phyloP scores from a whole-genome alignment of 37 sponge, comb jelly and placozoan genomes.

The Lycopodina hypogea region DNA sequence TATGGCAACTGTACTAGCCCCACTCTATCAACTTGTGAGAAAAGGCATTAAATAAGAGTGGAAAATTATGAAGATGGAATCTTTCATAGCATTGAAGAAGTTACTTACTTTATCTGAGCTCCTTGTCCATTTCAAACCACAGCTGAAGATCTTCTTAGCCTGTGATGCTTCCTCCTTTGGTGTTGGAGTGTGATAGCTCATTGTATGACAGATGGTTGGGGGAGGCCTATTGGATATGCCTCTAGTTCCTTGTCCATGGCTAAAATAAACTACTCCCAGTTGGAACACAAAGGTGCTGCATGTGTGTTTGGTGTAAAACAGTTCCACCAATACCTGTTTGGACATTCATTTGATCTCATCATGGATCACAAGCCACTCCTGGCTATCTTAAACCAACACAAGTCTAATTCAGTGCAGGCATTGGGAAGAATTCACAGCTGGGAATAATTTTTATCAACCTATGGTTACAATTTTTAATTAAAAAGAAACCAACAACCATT shows the following conservation, averaged over 20 bases:
- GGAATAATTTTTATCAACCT: constrained; percentile 10
- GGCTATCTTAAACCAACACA: constrained; percentile 1
- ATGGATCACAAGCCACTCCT: constrained; percentile 23
- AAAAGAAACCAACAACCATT: constrained; percentile 13
- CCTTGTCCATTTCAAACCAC: constrained; percentile 26
- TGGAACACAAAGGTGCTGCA: constrained; percentile 22
- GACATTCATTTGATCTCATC: too few species aligned
- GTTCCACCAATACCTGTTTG: too few species aligned
- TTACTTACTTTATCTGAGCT: neutral
- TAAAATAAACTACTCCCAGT: constrained; percentile 20
- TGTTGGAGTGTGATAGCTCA: neutral
- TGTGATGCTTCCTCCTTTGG: too few species aligned
- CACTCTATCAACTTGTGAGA: constrained; percentile 10
- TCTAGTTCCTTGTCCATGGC: constrained; percentile 13
- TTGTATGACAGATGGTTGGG: constrained; percentile 12
- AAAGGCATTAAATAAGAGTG: constrained; percentile 2
- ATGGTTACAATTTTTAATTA: constrained; percentile 13
- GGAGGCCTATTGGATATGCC: constrained; percentile 19
- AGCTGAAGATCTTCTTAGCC: neutral
- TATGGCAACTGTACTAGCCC: too few species aligned
- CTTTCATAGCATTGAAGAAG: constrained; percentile 14
- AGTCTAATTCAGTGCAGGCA: constrained; percentile 20
- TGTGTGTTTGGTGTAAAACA: constrained; percentile 15
- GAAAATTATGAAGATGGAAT: neutral
- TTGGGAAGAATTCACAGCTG: constrained; percentile 23